Evolutionary conservation across 1,140 invertebrate species (phyloP), one percentile per base, ranked within the genome.

Genomic region (Drosophila serrata): DNA sequence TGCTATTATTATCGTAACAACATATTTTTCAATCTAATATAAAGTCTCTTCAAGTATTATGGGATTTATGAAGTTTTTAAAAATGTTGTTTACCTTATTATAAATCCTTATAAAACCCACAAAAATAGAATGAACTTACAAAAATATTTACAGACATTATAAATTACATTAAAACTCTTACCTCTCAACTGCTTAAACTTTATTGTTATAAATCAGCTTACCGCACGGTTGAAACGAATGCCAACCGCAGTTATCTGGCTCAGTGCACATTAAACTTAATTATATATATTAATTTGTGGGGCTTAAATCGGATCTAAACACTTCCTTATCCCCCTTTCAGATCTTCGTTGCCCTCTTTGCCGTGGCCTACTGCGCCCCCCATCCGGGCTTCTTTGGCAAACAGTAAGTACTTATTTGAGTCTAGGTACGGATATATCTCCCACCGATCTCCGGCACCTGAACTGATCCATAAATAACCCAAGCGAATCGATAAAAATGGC

Each of bases 381-480:
- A 82, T 78, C 90, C 90, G 40, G 90, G 90, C 35, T 90, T 90
- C 87, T 91, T 91, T 73, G 86, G 90, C 82, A 91, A 91, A 73
- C 90, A 91, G 90, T 91, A 56, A 91, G 90, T 91, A 51, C n/a
- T 29, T 24, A 12, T 31, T 31, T 12, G 17, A 22, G 19, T 37
- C 49, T 53, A 22, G 4, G 13, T 6, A 9, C 11, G 5, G 17
- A 19, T 13, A 35, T 43, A 43, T 33, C 42, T 42, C 27, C 7
- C 27, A 6, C 15, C 37, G 43, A 56, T 70, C 48, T 31, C 48
- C 42, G 51, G 51, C 49, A 43, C 40, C 62, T 57, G 56, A 59
- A 60, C 48, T 33, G 51, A 78, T 72, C 70, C 19, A 35, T 60
- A 75, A 72, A 60, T 76, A 61, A 24, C 33, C 31, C 37, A 51